Evolutionary conservation across 2,888 invertebrate genomes (phyloP).

Genomic region (Malacosoma neustria): DNA sequence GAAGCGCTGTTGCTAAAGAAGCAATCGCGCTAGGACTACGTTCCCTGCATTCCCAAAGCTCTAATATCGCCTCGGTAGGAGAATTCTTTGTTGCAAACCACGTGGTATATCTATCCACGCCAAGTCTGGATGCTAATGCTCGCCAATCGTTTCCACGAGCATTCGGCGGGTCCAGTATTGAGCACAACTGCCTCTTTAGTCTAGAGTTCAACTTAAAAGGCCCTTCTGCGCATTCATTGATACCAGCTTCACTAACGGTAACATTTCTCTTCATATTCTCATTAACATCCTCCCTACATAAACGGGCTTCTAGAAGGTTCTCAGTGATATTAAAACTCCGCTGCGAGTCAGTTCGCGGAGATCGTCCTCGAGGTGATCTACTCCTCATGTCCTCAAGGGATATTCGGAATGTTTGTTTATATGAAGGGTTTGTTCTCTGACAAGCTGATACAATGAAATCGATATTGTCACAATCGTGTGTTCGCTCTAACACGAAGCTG

Average conservation of each 20-base stretch:
- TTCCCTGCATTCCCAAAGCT: slow-evolving; percentile 96
- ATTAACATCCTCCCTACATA: slow-evolving; percentile 66
- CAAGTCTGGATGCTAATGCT: slow-evolving; percentile 92
- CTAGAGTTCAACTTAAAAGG: slow-evolving; percentile 76
- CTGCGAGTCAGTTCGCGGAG: slow-evolving; percentile 62
- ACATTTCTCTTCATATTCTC: slow-evolving; percentile 63
- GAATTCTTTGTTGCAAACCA: slow-evolving; percentile 98
- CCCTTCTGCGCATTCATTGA: slow-evolving; percentile 76
- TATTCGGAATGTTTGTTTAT: slow-evolving; percentile 68
- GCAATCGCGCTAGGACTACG: slow-evolving; percentile 87
- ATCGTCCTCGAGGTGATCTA: slow-evolving; percentile 60
- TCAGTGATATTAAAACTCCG: slow-evolving; percentile 67
- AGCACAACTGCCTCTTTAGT: slow-evolving; percentile 69
- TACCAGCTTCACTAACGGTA: slow-evolving; percentile 76
- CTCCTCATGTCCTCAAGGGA: slow-evolving; percentile 59
- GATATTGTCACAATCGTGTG: slow-evolving; percentile 72
- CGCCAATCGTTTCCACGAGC: slow-evolving; percentile 97
- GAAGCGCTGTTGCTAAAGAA: slow-evolving; percentile 75
- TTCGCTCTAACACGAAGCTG: slow-evolving; percentile 87
- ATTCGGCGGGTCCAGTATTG: slow-evolving; percentile 92
- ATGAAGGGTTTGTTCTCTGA: slow-evolving; percentile 65
- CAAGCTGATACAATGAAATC: slow-evolving; percentile 62
- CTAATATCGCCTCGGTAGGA: slow-evolving; percentile 96
- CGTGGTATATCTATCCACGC: slow-evolving; percentile 96
- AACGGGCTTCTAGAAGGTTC: slow-evolving; percentile 59